Conservation (phyloP, 2,888 invertebrate species). For the Conops quadrifasciatus region DNA sequence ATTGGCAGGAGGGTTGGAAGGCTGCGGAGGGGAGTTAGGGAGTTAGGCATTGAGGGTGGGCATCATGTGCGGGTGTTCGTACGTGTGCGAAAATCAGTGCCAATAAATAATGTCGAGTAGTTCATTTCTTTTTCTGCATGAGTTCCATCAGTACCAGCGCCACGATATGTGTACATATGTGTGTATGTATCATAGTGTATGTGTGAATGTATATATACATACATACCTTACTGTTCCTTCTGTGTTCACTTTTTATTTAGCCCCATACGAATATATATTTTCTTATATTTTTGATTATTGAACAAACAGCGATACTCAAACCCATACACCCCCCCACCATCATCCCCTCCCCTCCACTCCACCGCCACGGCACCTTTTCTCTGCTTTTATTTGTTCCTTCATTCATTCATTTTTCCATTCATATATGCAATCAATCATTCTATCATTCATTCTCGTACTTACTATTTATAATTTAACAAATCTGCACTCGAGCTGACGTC, state of each 20-base stretch:
- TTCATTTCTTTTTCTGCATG: constrained; percentile 13
- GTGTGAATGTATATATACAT: no score
- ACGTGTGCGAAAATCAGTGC: constrained; percentile 18
- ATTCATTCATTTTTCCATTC: no score
- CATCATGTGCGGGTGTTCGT: neutral
- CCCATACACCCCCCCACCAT: neutral
- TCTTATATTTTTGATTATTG: constrained; percentile 7
- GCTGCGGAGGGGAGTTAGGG: neutral
- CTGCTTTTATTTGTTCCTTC: no score
- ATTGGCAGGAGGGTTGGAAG: neutral
- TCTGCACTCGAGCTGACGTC: constrained; percentile 21
- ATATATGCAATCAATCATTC: no score
- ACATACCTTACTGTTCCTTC: neutral
- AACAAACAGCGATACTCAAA: constrained; percentile 4
- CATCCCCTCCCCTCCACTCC: neutral
- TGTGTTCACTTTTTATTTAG: neutral
- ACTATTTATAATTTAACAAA: constrained; percentile 24
- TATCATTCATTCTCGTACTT: neutral
- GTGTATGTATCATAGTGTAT: no score
- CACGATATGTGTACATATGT: neutral
- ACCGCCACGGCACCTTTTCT: no score
- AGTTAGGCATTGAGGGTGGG: neutral
- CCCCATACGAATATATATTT: no score
- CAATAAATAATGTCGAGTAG: constrained; percentile 17
- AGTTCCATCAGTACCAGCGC: neutral